Base-by-base conservation (phyloP, 2,888 invertebrate species). In the Acanthoscelides obtectus region DNA sequence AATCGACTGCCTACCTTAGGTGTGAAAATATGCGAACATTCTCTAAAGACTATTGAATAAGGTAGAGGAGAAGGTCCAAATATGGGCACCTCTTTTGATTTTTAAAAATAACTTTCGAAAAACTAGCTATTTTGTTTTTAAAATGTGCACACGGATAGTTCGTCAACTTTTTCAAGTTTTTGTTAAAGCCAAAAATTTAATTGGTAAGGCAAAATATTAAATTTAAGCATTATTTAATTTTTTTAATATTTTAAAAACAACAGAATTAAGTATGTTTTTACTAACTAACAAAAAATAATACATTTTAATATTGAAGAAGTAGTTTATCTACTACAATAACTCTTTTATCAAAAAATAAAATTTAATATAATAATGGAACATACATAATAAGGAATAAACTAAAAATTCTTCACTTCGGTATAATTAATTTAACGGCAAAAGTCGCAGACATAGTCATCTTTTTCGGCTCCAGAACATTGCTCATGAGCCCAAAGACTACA, bases 391-490 rank as follows among this genome's bases (percentile, higher is more conserved):
- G 22, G 5, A 22, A 67, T 25, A n/a, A n/a, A n/a, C n/a, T n/a
- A n/a, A n/a, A n/a, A n/a, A n/a, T n/a, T n/a, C n/a, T n/a, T n/a
- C n/a, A n/a, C n/a, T n/a, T n/a, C n/a, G n/a, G n/a, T n/a, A n/a
- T n/a, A n/a, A n/a, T n/a, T n/a, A 67, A 71, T 45, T 65, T 69
- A 71, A 69, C 25, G 27, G 27, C 75, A 74, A 72, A 76, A 76
- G 67, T 76, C 76, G 68, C 75, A 75, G 19, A 76, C 69, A 66
- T 74, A 75, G 21, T n/a, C 66, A 21, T 73, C 74, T 72, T 70
- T n/a, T 22, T 75, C 74, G n/a, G 71, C 70, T 5, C 77, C 78
- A 4, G 73, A 66, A n/a, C 76, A 76, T 21, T 76, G 69, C 21
- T 71, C 66, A 27, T 78, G 76, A 22, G 74, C 72, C 74, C 75